Percentiles rank a stretch among this genome's conserved stretches.
Conservation (phyloP, 2,113 vertebrate species). For the Micronycteris hirsuta region DNA sequence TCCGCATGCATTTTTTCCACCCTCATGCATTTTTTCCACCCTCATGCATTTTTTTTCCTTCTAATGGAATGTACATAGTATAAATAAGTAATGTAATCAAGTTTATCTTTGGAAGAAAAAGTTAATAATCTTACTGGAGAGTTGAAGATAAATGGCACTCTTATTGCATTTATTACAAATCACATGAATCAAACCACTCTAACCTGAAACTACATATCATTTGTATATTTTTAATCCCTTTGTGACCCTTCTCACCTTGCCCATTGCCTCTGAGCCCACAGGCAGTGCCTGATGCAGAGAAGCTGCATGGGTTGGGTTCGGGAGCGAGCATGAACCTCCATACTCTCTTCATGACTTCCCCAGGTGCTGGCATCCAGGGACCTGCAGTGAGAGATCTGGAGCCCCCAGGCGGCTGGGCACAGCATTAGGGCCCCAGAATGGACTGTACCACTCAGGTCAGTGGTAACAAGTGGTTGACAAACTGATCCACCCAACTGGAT, state of each 20-base stretch:
- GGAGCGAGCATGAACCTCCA: neutral
- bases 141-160: constrained; percentile 49
- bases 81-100: constrained; percentile 77
- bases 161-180: constrained; percentile 71
- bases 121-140: constrained; percentile 66
- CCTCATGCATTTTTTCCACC: constrained; percentile 23
- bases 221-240: neutral
- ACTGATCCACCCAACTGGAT: neutral
- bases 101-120: constrained; percentile 72
- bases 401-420: neutral
- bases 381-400: neutral
- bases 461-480: neutral
- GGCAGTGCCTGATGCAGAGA: neutral
- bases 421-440: neutral
- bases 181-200: constrained; percentile 39
- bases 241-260: neutral
- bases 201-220: neutral
- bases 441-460: neutral
- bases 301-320: neutral
- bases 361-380: no score
- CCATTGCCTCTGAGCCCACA: neutral
- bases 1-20: neutral
- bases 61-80: constrained; percentile 74
- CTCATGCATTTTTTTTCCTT: constrained; percentile 51
- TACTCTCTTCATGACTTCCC: neutral